Evolutionary conservation across 2,888 invertebrate genomes (phyloP), one percentile per base, ranked within the genome.

Genomic region (Schizotus pectinicornis): DNA sequence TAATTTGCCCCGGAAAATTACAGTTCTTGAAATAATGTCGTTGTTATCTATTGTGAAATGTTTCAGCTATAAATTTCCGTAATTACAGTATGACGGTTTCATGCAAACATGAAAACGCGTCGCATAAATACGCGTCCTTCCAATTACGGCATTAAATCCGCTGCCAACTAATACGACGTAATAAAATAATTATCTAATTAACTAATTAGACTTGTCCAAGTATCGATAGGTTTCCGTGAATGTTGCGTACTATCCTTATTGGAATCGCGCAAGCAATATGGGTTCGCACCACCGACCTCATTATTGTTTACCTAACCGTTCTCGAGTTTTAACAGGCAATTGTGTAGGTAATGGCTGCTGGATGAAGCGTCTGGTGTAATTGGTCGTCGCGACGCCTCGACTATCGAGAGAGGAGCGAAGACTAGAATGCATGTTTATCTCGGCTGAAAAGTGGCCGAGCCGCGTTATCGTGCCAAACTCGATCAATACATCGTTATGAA

Each of bases 401-500:
- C 22, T 22, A 22, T 22, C 22, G 22, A 5, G 22, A 22, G 22
- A 22, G 14, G 37, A 43, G 14, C 30, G 32, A 31, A 47, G 42
- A 47, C 31, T 9, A 48, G 33, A 41, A 49, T 54, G 43, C 43
- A 39, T 48, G 59, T 50, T 59, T 49, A 55, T 59, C 54, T 50
- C 53, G 55, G 34, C 46, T 48, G 50, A 41, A 54, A 59, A 59
- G 59, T 59, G 59, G 59, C 55, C 45, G 50, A 49, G 30, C 43
- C 47, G 54, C 39, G 32, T 22, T 49, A 53, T 59, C 59, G 46
- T 43, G 53, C 45, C 54, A 49, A 59, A 56, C 38, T 51, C 59
- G 64, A 65, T 66, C 67, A 62, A 67, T 67, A 67, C 56, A 63
- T 67, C 63, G 67, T 69, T 69, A 67, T 67, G 65, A 67, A 69